Base-by-base conservation (phyloP, 2,113 vertebrate genomes). In the Nothoprocta pentlandii region DNA sequence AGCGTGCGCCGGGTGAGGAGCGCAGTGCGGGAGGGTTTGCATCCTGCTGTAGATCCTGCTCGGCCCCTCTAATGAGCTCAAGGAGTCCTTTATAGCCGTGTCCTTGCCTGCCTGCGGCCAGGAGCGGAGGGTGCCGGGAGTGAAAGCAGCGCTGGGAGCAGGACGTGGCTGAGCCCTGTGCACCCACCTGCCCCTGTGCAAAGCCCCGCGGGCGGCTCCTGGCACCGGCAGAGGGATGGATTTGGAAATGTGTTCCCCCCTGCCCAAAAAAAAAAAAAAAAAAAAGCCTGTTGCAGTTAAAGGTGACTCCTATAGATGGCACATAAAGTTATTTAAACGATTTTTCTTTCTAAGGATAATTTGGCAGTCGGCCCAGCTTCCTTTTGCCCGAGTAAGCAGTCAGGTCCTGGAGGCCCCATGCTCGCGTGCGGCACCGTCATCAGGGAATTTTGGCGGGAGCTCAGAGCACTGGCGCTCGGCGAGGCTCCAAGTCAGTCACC, bases 1-100 rank as follows among this genome's bases (percentile, higher is more conserved):
- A 88, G 34, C 1, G 0, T 83, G 68, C 10, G 56, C 80, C 77
- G 42, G 17, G 42, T 23, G 70, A 80, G 85, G 87, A 93, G 76
- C 63, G 67, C 95, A 54, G 61, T 67, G 30, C 21, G 20, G 70
- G 86, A 91, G 42, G 39, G 54, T 68, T 92, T 53, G 42, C 61
- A 70, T 93, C 80, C 87, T 92, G 64, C 89, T 92, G 70, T 2
- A 77, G 82, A 61, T 89, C 46, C 79, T 92, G 59, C 64, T 92
- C 90, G 85, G 56, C 68, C 91, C 81, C 56, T 46, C 67, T 96
- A 89, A 85, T 87, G 68, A 93, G 81, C 81, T 93, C 81, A 87
- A 41, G 32, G 68, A 59, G 46, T 63, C 44, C 44, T 89, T 95
- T 80, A 68, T 80, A 42, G 66, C 58, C 17, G 30, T 92, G 75